phyloP scores from a whole-genome alignment of 2,888 invertebrate genomes.

The Ophion obscuratus region DNA sequence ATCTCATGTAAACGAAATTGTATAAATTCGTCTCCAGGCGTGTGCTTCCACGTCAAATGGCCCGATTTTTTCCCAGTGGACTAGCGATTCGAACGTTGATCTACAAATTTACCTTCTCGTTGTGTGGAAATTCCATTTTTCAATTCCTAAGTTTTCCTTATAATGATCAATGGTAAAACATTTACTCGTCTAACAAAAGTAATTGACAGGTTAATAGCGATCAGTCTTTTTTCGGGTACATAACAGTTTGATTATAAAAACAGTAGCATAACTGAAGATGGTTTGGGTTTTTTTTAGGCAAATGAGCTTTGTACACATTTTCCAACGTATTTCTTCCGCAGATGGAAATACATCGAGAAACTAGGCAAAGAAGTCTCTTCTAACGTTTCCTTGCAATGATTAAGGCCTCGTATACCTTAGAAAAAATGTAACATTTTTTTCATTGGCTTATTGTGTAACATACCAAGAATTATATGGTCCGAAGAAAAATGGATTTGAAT shows the following conservation, averaged over 20 bases:
- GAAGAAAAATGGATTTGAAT: neutral
- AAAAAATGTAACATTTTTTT: neutral
- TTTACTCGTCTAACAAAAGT: no score
- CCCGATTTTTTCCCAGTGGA: neutral
- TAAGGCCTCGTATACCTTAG: neutral
- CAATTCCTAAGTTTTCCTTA: neutral
- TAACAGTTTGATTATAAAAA: no score
- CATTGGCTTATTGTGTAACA: neutral
- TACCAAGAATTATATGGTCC: neutral
- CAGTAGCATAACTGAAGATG: no score
- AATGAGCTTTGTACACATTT: no score
- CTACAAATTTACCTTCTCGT: neutral
- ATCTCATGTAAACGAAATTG: conserved; percentile 69
- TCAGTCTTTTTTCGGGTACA: no score
- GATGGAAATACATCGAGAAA: no score
- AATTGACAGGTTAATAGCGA: no score
- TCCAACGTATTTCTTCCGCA: no score
- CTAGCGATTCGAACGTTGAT: neutral
- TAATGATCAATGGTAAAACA: no score
- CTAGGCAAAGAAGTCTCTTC: no score
- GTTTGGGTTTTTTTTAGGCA: no score
- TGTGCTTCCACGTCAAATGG: neutral
- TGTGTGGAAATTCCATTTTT: neutral
- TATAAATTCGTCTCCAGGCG: neutral
- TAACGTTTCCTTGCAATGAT: no score